Conservation (phyloP, 2,888 invertebrate genomes). For the Pristionchus exspectatus region DNA sequence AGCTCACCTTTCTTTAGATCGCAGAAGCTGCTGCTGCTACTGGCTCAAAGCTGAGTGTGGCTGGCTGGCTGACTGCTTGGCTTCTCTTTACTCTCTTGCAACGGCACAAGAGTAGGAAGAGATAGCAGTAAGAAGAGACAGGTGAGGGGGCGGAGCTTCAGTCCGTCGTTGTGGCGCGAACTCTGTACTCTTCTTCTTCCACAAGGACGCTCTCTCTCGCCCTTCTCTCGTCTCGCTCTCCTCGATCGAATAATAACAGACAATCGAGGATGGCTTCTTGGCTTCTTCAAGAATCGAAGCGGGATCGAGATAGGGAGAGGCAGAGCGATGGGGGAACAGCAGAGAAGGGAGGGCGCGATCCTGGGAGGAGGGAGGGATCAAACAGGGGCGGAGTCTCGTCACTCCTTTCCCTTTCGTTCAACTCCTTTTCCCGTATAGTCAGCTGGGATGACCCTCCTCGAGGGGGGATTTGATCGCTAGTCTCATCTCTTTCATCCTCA, state of each 20-base stretch:
- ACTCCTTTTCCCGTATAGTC: neutral
- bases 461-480: neutral
- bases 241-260: neutral
- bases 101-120: neutral
- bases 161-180: neutral
- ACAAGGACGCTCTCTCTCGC: conserved; percentile 25
- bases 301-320: conserved; percentile 1
- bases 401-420: conserved; percentile 9
- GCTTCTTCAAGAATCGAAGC: neutral
- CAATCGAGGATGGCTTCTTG: conserved; percentile 35
- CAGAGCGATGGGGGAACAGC: neutral
- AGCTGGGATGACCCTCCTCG: conserved; percentile 9
- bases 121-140: neutral
- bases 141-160: conserved; percentile 20
- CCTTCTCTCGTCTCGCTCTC: conserved; percentile 28
- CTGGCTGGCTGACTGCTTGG: neutral
- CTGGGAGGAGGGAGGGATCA: neutral
- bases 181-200: conserved; percentile 40
- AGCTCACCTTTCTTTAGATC: neutral
- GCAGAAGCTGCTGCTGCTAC: neutral
- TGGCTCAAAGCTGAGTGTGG: neutral
- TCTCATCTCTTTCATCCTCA: neutral
- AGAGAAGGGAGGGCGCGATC: neutral
- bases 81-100: conserved; percentile 39
- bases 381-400: conserved; percentile 1